phyloP scores from a whole-genome alignment of 2,797 vertebrate genomes.

The Antennarius maculatus region DNA sequence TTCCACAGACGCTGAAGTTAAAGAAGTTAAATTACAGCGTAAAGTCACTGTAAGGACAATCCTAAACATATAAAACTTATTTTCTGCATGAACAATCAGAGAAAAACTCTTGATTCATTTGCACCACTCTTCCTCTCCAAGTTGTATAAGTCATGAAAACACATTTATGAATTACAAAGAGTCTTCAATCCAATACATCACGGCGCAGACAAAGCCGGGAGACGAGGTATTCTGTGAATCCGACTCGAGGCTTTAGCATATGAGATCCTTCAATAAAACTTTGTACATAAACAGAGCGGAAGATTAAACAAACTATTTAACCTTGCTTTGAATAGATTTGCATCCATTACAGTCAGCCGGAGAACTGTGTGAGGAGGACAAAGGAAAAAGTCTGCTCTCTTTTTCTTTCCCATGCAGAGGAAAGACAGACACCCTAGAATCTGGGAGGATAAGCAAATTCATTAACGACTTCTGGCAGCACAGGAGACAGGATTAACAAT shows the following conservation, averaged over 20 bases:
- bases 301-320: slow-evolving; percentile 66
- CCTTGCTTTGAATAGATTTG: slow-evolving; percentile 74
- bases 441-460: slow-evolving; percentile 81
- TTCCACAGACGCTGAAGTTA: too few relatives aligned
- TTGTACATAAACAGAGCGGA: slow-evolving; percentile 54
- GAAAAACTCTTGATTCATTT: slow-evolving; percentile 4
- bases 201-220: slow-evolving; percentile 28
- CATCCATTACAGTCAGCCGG: slow-evolving; percentile 69
- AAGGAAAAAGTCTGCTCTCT: slow-evolving; percentile 49
- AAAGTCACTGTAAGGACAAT: too few relatives aligned
- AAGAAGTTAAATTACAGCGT: too few relatives aligned
- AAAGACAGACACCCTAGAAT: slow-evolving; percentile 72
- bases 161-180: slow-evolving; percentile 45
- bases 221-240: slow-evolving; percentile 35
- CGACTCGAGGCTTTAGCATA: slow-evolving; percentile 38
- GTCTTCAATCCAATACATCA: slow-evolving; percentile 43
- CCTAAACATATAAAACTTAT: not conserved
- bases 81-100: not conserved
- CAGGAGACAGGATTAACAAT: slow-evolving; percentile 81
- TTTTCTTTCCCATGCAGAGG: slow-evolving; percentile 42
- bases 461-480: slow-evolving; percentile 79
- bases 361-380: slow-evolving; percentile 57
- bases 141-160: slow-evolving; percentile 21
- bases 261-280: slow-evolving; percentile 64
- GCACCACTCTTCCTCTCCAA: not conserved